Percentiles rank a stretch among this genome's conserved stretches.
Conservation (phyloP, 2,113 vertebrate genomes). For the Macquaria ambigua region DNA sequence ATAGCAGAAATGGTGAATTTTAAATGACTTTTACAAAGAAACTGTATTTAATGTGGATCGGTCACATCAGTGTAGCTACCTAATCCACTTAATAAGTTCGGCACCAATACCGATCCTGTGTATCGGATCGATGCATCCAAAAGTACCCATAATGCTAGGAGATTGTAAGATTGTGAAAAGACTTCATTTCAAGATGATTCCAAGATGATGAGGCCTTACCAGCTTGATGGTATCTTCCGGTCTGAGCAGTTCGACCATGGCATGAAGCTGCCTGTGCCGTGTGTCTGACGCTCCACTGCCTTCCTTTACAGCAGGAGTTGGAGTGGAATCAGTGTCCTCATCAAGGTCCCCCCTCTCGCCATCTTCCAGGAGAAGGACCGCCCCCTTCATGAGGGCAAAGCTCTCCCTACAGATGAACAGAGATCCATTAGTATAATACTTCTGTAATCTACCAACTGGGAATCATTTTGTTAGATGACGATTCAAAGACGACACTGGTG, state of each 20-base stretch:
- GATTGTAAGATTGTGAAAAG: background rate
- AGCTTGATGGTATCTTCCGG: slow-evolving; percentile 92
- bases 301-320: slow-evolving; percentile 50
- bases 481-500: background rate
- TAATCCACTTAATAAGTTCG: background rate
- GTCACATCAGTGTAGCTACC: background rate
- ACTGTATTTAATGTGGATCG: background rate
- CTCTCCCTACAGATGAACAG: slow-evolving; percentile 87
- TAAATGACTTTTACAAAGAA: background rate
- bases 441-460: background rate
- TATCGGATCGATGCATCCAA: background rate
- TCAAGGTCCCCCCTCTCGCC: slow-evolving; percentile 67
- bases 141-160: background rate
- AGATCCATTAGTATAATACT: background rate
- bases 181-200: background rate
- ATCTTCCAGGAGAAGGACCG: slow-evolving; percentile 88
- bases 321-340: slow-evolving; percentile 41
- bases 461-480: background rate
- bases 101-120: background rate
- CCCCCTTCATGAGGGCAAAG: slow-evolving; percentile 93
- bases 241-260: slow-evolving; percentile 91
- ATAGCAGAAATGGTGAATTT: background rate
- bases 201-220: slow-evolving; percentile 80
- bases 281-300: slow-evolving; percentile 70
- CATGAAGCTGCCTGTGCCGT: slow-evolving; percentile 86